These are phyloP conservation scores for Lysandra bellargus DNA, from an alignment of 2,888 invertebrate genomes.

Conservation along the genomic window DNA sequence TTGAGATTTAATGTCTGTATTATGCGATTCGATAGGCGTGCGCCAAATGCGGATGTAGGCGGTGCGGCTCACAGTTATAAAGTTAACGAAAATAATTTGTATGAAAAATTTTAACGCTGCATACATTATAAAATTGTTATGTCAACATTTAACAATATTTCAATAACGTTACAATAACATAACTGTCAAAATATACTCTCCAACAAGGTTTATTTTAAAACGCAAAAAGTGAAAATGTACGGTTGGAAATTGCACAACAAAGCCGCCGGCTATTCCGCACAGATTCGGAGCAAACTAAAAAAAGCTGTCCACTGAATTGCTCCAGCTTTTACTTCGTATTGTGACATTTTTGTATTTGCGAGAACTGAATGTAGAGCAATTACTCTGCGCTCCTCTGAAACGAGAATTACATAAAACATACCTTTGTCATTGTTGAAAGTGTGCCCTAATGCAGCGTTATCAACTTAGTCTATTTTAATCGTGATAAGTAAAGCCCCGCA, in stretches of 20 bases:
- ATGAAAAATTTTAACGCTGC: background rate
- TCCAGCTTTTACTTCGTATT: slow-evolving; percentile 8
- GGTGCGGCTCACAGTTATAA: background rate
- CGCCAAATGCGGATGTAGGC: background rate
- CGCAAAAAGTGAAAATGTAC: slow-evolving; percentile 1
- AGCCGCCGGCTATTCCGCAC: background rate
- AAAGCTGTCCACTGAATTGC: slow-evolving; percentile 14
- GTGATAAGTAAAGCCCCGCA: background rate
- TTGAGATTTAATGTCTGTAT: slow-evolving; percentile 30
- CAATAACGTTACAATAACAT: background rate
- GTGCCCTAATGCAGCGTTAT: background rate
- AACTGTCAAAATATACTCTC: background rate
- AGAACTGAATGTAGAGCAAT: background rate
- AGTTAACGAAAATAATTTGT: background rate
- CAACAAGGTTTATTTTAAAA: slow-evolving; percentile 9
- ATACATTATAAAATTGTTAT: no score
- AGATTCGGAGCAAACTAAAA: slow-evolving; percentile 16
- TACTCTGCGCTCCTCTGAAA: background rate
- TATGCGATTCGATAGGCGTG: background rate
- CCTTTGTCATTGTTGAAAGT: background rate
- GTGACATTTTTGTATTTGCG: slow-evolving; percentile 9
- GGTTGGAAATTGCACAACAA: slow-evolving; percentile 3
- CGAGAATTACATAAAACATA: background rate
- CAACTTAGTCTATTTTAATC: background rate
- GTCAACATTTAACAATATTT: no score